Base-by-base conservation (phyloP, 2,797 vertebrate genomes). In the Sebastiscus tertius region DNA sequence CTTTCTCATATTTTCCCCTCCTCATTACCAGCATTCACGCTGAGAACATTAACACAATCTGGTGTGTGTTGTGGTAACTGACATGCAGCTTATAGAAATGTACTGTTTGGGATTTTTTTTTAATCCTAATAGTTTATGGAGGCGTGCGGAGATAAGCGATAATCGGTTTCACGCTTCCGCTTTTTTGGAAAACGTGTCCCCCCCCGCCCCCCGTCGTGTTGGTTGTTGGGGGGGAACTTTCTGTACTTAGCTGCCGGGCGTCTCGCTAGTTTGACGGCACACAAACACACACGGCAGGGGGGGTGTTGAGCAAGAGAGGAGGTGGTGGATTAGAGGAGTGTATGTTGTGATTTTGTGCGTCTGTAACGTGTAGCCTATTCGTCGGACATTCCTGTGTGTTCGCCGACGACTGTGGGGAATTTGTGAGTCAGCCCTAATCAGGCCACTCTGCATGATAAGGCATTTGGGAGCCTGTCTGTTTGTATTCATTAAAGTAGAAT, bases 351-450 rank as follows among this genome's bases (percentile, higher is more conserved):
- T 31, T 80, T 63, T 80, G 76, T 60, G 81, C 13, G 61, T 86
- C 63, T 69, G 79, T 64, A 64, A 70, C 55, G 56, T 84, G 78
- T 74, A 85, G 78, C 81, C 73, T 84, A 83, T 92, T 94, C 89
- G 93, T 87, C 6, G 77, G 91, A 92, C 92, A 93, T 94, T 95
- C 93, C 91, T 94, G 86, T 80, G 84, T 89, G 88, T 86, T 90
- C 87, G 80, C 86, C 75, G 87, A 88, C 22, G 31, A 81, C 89
- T 76, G 85, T 27, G 70, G 80, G 89, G 94, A 91, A 89, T 93
- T 79, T 92, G 80, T 91, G 91, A 94, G 92, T 95, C 92, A 83
- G 88, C 89, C 64, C 58, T 87, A 93, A 94, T 95, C 93, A 92
- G 93, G 90, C 87, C 90, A 62, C 93, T 93, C 90, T 92, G 83